These are phyloP conservation scores for Poeciliopsis turneri DNA, from an alignment of 2,797 vertebrate species.

Conservation along the genomic window DNA sequence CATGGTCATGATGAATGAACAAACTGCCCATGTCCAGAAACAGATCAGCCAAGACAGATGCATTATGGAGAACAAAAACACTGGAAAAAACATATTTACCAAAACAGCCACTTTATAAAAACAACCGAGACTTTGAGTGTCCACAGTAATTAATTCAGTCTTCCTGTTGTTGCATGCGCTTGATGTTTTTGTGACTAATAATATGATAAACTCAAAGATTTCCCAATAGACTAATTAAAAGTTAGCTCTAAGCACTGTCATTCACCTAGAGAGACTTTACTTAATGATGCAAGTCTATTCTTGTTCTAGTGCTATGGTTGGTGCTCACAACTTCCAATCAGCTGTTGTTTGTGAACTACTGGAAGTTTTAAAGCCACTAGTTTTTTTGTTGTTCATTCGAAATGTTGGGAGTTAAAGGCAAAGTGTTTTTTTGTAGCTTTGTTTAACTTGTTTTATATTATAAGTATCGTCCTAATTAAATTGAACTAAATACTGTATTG, in stretches of 20 bases:
- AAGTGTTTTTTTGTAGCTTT: not conserved
- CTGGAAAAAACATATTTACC: not conserved
- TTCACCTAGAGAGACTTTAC: slow-evolving; percentile 19
- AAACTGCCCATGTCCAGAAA: not conserved
- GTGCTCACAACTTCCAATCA: slow-evolving; percentile 13
- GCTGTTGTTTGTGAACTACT: slow-evolving; percentile 14
- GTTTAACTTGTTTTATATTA: not conserved
- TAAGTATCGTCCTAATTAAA: not conserved
- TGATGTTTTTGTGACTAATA: slow-evolving; percentile 1
- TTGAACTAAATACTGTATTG: not conserved
- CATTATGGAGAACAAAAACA: not conserved
- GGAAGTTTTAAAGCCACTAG: not conserved
- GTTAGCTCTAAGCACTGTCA: slow-evolving; percentile 10
- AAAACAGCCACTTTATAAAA: not conserved
- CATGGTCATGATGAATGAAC: not conserved
- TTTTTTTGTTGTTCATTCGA: not conserved
- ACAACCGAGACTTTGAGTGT: not conserved
- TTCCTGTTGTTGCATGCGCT: not conserved
- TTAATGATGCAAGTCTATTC: slow-evolving; percentile 32
- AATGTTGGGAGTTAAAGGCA: not conserved
- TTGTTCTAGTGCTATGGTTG: slow-evolving; percentile 28
- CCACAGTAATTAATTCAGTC: slow-evolving; percentile 1
- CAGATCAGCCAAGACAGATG: not conserved
- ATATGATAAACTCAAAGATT: slow-evolving; percentile 36
- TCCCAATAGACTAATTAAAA: slow-evolving; percentile 61